Evolutionary conservation across 2,888 invertebrate species (phyloP).

Genomic region (Trissolcus japonicus): DNA sequence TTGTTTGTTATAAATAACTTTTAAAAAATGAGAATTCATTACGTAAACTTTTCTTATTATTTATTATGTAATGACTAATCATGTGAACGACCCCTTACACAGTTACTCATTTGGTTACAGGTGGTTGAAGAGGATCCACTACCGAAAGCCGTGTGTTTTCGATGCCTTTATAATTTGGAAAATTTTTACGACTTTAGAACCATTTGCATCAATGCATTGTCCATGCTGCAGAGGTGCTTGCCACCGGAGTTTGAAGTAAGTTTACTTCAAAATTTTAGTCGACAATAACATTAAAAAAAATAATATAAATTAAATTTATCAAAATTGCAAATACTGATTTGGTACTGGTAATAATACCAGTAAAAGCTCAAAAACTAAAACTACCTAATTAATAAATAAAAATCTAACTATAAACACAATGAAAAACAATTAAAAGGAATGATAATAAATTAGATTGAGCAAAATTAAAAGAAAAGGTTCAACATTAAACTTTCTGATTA

Average conservation of each 20-base stretch:
- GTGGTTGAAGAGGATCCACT: constrained; percentile 75
- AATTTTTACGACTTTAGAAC: constrained; percentile 77
- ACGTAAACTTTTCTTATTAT: no score
- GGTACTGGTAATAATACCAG: no score
- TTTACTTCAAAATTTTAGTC: constrained; percentile 13
- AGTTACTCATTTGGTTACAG: constrained; percentile 62
- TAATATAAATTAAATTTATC: no score
- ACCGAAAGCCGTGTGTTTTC: constrained; percentile 77
- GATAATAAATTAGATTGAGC: no score
- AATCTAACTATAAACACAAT: no score
- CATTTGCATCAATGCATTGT: constrained; percentile 75
- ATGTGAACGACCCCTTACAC: background rate
- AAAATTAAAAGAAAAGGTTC: no score
- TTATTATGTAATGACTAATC: background rate
- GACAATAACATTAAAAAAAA: no score
- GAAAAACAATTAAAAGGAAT: no score
- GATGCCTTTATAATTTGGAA: constrained; percentile 77
- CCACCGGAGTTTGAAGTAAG: constrained; percentile 67
- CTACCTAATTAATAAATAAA: no score
- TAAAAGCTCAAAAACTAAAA: no score
- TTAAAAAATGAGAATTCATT: background rate
- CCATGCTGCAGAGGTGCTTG: constrained; percentile 70
- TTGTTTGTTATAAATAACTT: background rate
- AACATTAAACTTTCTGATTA: no score
- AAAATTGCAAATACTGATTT: no score